phyloP scores from a whole-genome alignment of 1,140 invertebrate genomes.

The Hycleus cichorii region DNA sequence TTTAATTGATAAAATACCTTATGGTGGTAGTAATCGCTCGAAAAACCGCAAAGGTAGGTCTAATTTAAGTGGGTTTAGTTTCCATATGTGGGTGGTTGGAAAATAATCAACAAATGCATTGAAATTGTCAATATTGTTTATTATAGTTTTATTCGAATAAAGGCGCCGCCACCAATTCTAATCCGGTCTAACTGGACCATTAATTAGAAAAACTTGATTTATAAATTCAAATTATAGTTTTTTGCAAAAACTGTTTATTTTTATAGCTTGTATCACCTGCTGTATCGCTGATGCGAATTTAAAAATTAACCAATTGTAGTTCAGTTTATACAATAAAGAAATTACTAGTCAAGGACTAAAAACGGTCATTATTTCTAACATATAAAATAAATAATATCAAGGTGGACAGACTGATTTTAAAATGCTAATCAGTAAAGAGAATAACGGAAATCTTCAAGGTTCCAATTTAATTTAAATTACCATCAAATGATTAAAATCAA shows the following conservation, averaged over 20 bases:
- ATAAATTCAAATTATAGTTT: too few species aligned
- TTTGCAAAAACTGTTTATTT: conserved; percentile 5
- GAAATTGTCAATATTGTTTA: background rate
- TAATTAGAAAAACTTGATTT: too few species aligned
- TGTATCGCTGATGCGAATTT: background rate
- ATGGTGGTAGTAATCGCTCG: too few species aligned
- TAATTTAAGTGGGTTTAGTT: background rate
- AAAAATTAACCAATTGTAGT: background rate
- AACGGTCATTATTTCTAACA: too few species aligned
- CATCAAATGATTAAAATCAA: background rate
- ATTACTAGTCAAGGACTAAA: conserved; percentile 5
- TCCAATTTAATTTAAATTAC: background rate
- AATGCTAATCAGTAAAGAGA: too few species aligned
- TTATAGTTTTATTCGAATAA: too few species aligned
- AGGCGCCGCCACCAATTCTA: too few species aligned
- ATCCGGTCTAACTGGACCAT: too few species aligned
- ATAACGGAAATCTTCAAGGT: background rate
- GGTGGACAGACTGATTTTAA: too few species aligned
- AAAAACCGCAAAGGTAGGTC: too few species aligned
- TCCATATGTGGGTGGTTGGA: conserved; percentile 4
- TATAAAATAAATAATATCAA: too few species aligned
- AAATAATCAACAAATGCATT: conserved; percentile 1
- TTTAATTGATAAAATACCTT: too few species aligned
- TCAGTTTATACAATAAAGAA: background rate
- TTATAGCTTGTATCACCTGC: conserved; percentile 16